Conservation (phyloP, 2,113 vertebrate genomes). For the Lepisosteus osseus region DNA sequence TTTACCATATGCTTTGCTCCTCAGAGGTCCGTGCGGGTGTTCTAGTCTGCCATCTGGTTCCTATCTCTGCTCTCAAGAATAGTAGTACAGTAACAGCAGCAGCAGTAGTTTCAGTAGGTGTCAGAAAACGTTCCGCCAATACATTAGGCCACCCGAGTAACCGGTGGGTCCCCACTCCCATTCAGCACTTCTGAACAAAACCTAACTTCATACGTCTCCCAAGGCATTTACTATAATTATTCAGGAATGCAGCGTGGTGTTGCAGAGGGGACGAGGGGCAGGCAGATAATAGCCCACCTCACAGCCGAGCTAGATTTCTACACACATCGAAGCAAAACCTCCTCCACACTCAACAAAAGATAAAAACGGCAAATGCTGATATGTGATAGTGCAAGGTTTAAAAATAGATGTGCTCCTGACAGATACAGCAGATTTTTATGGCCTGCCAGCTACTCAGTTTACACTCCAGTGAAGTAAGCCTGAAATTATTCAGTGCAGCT, state of each 20-base stretch:
- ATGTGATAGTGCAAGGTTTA: conserved; percentile 58
- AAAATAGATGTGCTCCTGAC: conserved; percentile 63
- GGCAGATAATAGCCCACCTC: background rate
- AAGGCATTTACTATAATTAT: conserved; percentile 36
- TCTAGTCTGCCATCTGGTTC: conserved; percentile 86
- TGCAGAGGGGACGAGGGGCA: conserved; percentile 35
- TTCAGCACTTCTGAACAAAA: conserved; percentile 43
- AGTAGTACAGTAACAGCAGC: conserved; percentile 62
- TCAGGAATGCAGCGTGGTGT: conserved; percentile 34
- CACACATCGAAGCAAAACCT: conserved; percentile 42
- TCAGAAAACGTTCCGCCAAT: conserved; percentile 55
- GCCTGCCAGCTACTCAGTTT: conserved; percentile 50
- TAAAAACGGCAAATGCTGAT: conserved; percentile 36
- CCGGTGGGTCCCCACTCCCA: conserved; percentile 48
- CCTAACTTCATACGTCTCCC: conserved; percentile 38
- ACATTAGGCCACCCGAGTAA: conserved; percentile 39
- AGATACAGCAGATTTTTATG: conserved; percentile 39
- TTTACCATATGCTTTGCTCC: conserved; percentile 80
- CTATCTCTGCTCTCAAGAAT: conserved; percentile 62
- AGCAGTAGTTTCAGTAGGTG: conserved; percentile 37
- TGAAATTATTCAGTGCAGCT: background rate
- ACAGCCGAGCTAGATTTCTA: background rate
- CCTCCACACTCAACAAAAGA: conserved; percentile 43
- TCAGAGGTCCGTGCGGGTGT: conserved; percentile 68
- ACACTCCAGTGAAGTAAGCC: conserved; percentile 39